Evolutionary conservation across 2,888 invertebrate genomes (phyloP).

Genomic region (Odontothrips loti): DNA sequence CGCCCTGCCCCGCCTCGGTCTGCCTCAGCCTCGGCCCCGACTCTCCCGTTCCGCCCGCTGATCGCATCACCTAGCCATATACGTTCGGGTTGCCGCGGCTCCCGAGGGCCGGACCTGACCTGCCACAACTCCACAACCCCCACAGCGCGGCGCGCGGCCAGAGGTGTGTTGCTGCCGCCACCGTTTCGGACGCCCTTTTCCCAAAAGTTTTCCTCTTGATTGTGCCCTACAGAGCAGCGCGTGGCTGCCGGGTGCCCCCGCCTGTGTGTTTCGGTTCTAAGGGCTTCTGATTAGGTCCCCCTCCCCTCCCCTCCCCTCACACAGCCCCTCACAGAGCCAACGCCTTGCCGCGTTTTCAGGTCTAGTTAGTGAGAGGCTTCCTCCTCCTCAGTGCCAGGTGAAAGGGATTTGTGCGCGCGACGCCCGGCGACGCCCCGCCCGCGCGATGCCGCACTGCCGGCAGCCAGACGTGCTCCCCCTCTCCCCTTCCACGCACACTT

Average conservation of each 20-base stretch:
- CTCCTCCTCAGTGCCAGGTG: neutral
- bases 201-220: no score
- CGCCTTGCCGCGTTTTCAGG: neutral
- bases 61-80: no score
- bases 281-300: neutral
- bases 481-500: neutral
- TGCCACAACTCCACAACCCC: no score
- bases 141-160: no score
- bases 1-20: no score
- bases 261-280: neutral
- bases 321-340: no score
- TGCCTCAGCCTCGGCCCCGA: no score
- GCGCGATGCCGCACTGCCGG: neutral
- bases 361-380: constrained; percentile 19
- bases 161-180: no score
- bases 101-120: no score
- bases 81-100: no score
- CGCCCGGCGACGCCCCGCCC: neutral
- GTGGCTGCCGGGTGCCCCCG: neutral
- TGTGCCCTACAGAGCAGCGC: neutral
- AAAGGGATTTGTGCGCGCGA: neutral
- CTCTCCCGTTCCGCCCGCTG: no score
- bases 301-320: neutral
- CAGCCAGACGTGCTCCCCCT: neutral
- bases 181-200: no score